Conservation (phyloP, 2,113 vertebrate species). For the Halichoeres trimaculatus region DNA sequence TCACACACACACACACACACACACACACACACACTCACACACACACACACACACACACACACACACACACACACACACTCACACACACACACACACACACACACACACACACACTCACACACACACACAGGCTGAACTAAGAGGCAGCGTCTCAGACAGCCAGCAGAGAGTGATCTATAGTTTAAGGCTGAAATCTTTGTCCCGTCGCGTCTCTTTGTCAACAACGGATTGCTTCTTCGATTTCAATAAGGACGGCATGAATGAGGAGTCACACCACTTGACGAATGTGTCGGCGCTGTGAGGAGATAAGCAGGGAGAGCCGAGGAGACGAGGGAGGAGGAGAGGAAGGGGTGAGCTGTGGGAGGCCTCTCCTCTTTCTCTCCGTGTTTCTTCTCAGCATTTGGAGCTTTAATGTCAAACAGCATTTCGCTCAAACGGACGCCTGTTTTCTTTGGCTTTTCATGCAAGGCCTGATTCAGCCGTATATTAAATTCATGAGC, state of each 20-base stretch:
- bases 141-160: background rate
- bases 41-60: conserved; percentile 2
- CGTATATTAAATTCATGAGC: conserved; percentile 14
- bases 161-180: conserved; percentile 17
- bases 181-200: conserved; percentile 50
- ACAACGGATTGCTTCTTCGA: conserved; percentile 67
- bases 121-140: conserved; percentile 17
- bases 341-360: conserved; percentile 39
- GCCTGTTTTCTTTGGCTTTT: conserved; percentile 13
- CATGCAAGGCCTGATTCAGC: background rate
- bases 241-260: conserved; percentile 66
- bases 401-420: conserved; percentile 35
- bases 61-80: conserved; percentile 8
- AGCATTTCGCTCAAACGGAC: conserved; percentile 20
- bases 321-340: no score
- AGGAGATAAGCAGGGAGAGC: conserved; percentile 58
- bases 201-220: conserved; percentile 58
- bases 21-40: conserved; percentile 14
- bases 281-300: conserved; percentile 54
- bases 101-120: conserved; percentile 15
- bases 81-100: conserved; percentile 17
- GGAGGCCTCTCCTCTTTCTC: conserved; percentile 45
- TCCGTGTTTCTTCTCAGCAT: conserved; percentile 21
- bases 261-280: conserved; percentile 65
- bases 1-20: conserved; percentile 13